Percentiles rank a stretch among this genome's conserved stretches.
phyloP scores from a whole-genome alignment of 2,888 invertebrate species.

The Tachina lurida region DNA sequence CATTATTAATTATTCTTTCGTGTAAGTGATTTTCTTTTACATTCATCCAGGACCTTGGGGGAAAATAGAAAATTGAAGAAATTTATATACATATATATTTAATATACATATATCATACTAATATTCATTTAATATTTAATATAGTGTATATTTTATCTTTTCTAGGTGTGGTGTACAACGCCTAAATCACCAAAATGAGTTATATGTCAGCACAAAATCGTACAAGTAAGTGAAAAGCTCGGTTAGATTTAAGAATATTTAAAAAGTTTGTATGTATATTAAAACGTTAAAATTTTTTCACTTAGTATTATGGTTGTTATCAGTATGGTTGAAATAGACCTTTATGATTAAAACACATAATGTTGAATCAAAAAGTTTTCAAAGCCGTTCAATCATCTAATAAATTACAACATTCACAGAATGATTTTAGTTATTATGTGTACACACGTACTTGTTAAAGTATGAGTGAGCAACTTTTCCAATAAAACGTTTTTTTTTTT shows the following conservation, averaged over 20 bases:
- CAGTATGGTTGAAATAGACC: not conserved
- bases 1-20: too few relatives aligned
- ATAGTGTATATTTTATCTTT: conserved; percentile 72
- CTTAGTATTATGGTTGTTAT: not conserved
- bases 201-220: conserved; percentile 93
- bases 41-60: too few relatives aligned
- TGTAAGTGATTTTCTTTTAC: too few relatives aligned
- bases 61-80: too few relatives aligned
- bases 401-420: conserved; percentile 50
- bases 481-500: conserved; percentile 45
- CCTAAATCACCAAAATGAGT: conserved; percentile 90
- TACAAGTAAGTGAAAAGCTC: conserved; percentile 87
- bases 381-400: conserved; percentile 48
- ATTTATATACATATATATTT: conserved; percentile 7
- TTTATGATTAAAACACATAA: not conserved
- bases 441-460: conserved; percentile 30
- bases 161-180: conserved; percentile 87
- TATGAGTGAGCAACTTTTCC: conserved; percentile 49
- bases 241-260: not conserved
- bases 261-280: too few relatives aligned
- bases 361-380: conserved; percentile 18
- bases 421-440: conserved; percentile 27
- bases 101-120: not conserved
- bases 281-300: not conserved
- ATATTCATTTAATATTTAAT: not conserved